phyloP scores from a whole-genome alignment of 37 sponge, comb jelly and placozoan species.

The Lycopodina hypogea region DNA sequence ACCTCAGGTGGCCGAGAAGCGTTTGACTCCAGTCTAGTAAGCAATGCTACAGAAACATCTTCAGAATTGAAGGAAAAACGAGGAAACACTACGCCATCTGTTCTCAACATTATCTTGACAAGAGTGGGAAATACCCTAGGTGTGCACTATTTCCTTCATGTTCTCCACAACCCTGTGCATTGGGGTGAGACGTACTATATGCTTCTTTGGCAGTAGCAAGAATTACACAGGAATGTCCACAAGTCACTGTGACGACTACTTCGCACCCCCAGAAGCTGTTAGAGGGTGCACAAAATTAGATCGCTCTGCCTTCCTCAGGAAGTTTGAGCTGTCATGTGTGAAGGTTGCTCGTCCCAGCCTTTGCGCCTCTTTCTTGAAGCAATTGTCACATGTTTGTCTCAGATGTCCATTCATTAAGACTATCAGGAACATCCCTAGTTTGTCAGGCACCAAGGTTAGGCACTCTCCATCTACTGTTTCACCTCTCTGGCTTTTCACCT shows the following conservation, averaged over 20 bases:
- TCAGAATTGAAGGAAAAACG: background rate
- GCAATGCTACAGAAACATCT: conserved; percentile 12
- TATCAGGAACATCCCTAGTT: conserved; percentile 8
- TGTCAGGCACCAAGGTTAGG: conserved; percentile 33
- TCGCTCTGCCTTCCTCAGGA: conserved; percentile 45
- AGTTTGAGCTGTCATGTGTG: conserved; percentile 65
- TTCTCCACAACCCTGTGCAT: background rate
- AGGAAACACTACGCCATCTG: background rate
- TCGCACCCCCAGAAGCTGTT: conserved; percentile 72
- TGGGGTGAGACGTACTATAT: background rate
- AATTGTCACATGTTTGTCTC: conserved; percentile 25
- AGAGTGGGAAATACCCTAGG: conserved; percentile 1
- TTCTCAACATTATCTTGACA: background rate
- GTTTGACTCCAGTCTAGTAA: background rate
- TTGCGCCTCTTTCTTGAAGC: conserved; percentile 34
- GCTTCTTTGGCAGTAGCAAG: background rate
- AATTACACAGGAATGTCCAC: background rate
- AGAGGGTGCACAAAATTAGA: conserved; percentile 67
- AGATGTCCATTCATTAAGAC: conserved; percentile 39
- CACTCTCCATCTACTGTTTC: background rate
- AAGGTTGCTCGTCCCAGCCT: conserved; percentile 17
- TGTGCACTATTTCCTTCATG: conserved; percentile 14
- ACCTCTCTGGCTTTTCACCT: background rate
- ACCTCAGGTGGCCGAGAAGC: background rate
- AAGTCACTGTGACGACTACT: conserved; percentile 24